Base-by-base conservation (phyloP, 2,888 invertebrate species). In the Tribolium freemani region DNA sequence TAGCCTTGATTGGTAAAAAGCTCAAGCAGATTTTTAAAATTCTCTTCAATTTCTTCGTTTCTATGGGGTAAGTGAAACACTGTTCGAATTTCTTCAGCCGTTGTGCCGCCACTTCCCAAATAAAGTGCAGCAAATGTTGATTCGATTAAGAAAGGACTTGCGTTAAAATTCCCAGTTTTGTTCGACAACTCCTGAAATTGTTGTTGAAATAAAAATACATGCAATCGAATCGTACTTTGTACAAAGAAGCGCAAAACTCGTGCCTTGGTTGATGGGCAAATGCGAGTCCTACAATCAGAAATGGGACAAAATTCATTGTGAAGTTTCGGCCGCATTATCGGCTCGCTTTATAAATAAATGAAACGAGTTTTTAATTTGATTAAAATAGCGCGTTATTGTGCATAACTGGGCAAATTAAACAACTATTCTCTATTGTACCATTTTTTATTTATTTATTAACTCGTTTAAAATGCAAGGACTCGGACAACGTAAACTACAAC, bases 131-230 rank as follows among this genome's bases (percentile, higher is more conserved):
- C 80, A 46, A 83, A 71, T 9, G 80, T 76, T 5, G 76, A 77
- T 67, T 80, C 77, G 3, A 78, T 78, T 1, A 82, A 81, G 8
- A 83, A 56, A 3, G 83, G 83, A 50, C 80, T 80, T 11, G 79
- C 67, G 11, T 46, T 10, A 31, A 60, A 60, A 44, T 60, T 60
- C 9, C 46, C 46, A 38, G 53, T 3, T 48, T 50, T 45, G 16
- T 75, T 75, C 4, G 73, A 30, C 21, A 80, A n/a, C 69, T 77
- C 74, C 81, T 81, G 73, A 21, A 74, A 73, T 11, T 45, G 20
- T 38, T 38, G 1, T 9, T 38, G 26, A 26, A 38, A 38, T 38
- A 3, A n/a, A 38, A 38, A n/a, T n/a, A 6, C 38, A 9, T 6
- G 1, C 8, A 38, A 38, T 38, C 8, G 8, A n/a, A 2, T 3